Evolutionary conservation across 1,140 invertebrate species (phyloP), one percentile per base, ranked within the genome.

Genomic region (Drosophila kurseongensis): DNA sequence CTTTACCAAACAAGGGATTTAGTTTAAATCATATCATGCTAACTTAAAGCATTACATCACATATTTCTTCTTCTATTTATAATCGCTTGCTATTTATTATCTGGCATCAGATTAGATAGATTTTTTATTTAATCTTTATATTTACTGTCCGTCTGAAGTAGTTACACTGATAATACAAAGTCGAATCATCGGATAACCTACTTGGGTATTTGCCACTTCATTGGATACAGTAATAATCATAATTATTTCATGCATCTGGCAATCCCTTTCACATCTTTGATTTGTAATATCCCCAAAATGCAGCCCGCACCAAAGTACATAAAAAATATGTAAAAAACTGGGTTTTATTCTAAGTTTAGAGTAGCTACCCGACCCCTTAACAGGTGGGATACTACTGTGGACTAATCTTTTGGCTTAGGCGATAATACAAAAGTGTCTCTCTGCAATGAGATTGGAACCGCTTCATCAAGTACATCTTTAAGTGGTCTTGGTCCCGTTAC

Each of bases 371-470:
- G 23, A 42, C 9, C 38, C 38, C 18, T 42, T 8, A 45, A 27
- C 10, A n/a, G 18, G n/a, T 40, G 47, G 18, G 23, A 32, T 7
- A 40, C 66, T 81, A 82, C 65, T 83, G 62, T 71, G 69, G 35
- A 79, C 65, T 29, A 73, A 79, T 82, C 58, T 78, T 85, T 85
- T 85, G 81, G 81, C 81, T 81, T 85, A 80, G 10, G 42, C 51
- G 45, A 71, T 85, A 85, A 85, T 86, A 85, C 81, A 78, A 86
- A 47, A 68, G 58, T 71, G 44, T 58, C 65, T 68, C 65, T 66
- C 52, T 44, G 57, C 41, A 32, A 56, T 59, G 55, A 52, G 59
- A 38, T 41, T 52, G 40, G 60, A 66, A 50, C 58, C 44, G 41
- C 48, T 42, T 35, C 51, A 23, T 42, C 42, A 14, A 12, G 4